A percentile compares a stretch with the other conserved stretches of the same genome.
Evolutionary conservation across 2,888 invertebrate genomes (phyloP).

Genomic region (Eupeodes luniger): DNA sequence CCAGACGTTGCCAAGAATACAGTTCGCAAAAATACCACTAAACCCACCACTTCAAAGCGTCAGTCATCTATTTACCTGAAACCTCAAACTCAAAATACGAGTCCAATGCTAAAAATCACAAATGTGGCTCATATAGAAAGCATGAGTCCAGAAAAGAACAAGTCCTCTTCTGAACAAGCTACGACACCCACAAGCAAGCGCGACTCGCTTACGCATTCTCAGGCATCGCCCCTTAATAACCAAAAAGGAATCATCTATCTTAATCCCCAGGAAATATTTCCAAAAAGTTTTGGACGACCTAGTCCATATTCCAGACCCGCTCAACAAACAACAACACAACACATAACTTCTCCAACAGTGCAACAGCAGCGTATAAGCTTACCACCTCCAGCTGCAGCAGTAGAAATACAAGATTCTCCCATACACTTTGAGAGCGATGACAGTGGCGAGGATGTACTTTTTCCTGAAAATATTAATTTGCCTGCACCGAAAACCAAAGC

Average conservation of each 20-base stretch:
- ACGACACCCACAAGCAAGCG: slow-evolving; percentile 20
- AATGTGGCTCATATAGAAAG: slow-evolving; percentile 7
- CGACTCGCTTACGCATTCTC: not conserved
- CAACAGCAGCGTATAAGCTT: not conserved
- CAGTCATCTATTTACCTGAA: not conserved
- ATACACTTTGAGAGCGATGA: slow-evolving; percentile 37
- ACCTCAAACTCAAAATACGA: not conserved
- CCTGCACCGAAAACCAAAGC: slow-evolving; percentile 54
- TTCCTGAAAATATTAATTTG: slow-evolving; percentile 39
- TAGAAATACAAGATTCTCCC: not conserved
- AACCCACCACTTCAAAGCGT: not conserved
- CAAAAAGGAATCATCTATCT: slow-evolving; percentile 65
- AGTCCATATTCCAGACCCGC: not conserved
- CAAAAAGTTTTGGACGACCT: slow-evolving; percentile 17
- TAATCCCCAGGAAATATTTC: slow-evolving; percentile 66
- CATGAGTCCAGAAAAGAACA: not conserved
- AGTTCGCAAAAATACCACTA: slow-evolving; percentile 5
- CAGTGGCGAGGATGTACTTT: slow-evolving; percentile 46
- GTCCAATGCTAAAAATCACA: slow-evolving; percentile 1
- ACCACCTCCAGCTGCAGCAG: not conserved
- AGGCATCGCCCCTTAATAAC: slow-evolving; percentile 12
- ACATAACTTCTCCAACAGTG: not conserved
- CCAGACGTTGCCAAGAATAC: slow-evolving; percentile 58
- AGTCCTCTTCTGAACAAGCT: not conserved
- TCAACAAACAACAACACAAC: not conserved